Percentiles rank a stretch among this genome's conserved stretches.
phyloP scores from a whole-genome alignment of 2,888 invertebrate species.

The Encarsia formosa region DNA sequence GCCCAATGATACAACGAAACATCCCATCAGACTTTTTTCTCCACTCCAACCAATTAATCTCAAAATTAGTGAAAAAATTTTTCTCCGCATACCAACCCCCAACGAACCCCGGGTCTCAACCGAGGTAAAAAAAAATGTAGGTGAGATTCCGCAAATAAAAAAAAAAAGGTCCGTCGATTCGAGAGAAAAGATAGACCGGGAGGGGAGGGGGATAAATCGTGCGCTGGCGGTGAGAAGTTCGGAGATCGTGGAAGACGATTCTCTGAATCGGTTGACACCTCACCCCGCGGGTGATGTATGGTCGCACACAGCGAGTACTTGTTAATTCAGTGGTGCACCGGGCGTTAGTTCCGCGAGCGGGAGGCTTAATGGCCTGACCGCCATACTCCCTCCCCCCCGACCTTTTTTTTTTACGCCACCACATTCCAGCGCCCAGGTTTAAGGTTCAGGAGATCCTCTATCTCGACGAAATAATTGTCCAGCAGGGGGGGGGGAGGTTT shows the following conservation, averaged over 20 bases:
- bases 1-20: no score
- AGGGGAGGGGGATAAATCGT: slow-evolving; percentile 30
- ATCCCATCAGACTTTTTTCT: no score
- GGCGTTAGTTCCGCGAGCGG: slow-evolving; percentile 44
- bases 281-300: slow-evolving; percentile 43
- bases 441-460: no score
- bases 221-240: slow-evolving; percentile 32
- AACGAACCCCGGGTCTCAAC: no score
- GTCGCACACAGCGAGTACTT: slow-evolving; percentile 44
- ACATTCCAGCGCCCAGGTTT: no score
- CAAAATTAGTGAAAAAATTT: no score
- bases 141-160: not conserved
- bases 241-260: slow-evolving; percentile 44
- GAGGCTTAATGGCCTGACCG: slow-evolving; percentile 43
- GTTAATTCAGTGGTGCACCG: slow-evolving; percentile 48
- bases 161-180: not conserved
- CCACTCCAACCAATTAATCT: no score
- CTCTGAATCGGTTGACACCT: slow-evolving; percentile 45
- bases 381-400: slow-evolving; percentile 31
- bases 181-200: not conserved
- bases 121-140: not conserved
- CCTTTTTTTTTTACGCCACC: slow-evolving; percentile 26
- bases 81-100: no score
- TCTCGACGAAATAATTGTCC: no score
- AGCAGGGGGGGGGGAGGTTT: no score